phyloP scores from a whole-genome alignment of 2,888 invertebrate species.

The Athrips mouffetella region DNA sequence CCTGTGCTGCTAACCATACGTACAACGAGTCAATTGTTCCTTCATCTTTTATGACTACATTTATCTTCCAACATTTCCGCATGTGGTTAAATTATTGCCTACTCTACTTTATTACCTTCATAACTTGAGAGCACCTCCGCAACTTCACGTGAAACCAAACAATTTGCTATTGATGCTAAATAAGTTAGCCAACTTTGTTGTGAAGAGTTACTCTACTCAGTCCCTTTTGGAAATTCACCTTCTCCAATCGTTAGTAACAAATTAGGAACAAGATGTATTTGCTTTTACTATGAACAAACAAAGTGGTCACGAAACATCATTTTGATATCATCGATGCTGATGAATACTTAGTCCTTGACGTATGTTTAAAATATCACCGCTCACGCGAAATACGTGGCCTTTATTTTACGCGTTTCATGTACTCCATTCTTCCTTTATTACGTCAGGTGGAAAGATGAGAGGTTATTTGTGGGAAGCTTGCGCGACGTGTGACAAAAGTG shows the following conservation, averaged over 20 bases:
- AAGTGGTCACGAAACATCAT: neutral
- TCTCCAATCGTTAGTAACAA: neutral
- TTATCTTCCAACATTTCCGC: conserved; percentile 22
- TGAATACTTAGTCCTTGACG: too few species aligned
- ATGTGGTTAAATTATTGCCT: conserved; percentile 33
- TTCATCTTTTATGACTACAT: conserved; percentile 12
- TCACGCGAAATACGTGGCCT: too few species aligned
- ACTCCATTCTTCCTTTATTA: neutral
- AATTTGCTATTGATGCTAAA: conserved; percentile 32
- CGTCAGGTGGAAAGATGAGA: neutral
- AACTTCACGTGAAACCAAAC: conserved; percentile 34
- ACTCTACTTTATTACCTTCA: conserved; percentile 16
- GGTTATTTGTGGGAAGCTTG: neutral
- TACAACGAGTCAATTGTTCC: conserved; percentile 9
- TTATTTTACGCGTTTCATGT: neutral
- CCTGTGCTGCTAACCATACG: neutral
- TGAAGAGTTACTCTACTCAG: conserved; percentile 25
- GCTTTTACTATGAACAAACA: neutral
- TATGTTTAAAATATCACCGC: too few species aligned
- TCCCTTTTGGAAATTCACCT: conserved; percentile 27
- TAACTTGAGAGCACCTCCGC: conserved; percentile 33
- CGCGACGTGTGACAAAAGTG: conserved; percentile 10
- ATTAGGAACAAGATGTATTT: neutral
- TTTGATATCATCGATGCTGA: too few species aligned
- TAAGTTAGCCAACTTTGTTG: conserved; percentile 12